Base-by-base conservation (phyloP, 2,888 invertebrate species). In the Biston betularia region DNA sequence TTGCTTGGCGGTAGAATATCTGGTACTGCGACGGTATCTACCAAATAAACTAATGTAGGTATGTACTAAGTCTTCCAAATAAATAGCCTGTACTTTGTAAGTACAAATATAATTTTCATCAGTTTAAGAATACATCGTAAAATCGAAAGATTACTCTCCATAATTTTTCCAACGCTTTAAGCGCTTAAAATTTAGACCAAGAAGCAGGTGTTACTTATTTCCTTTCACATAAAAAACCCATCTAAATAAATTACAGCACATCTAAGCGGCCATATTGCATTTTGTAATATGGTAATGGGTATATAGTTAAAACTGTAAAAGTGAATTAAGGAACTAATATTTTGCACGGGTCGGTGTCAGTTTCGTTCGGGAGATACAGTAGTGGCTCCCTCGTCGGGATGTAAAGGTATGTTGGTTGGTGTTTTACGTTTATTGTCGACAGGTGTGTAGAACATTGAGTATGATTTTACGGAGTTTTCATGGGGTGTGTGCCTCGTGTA, bases 401-500 rank as follows among this genome's bases (percentile, higher is more conserved):
- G 7, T 14, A 11, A 2, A 24, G 42, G 4, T 44, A 42, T 10
- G 12, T 24, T 42, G 15, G 15, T 42, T 12, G 40, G 24, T 33
- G 10, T 0, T 54, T 54, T 10, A 54, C 42, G 35, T 67, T 65
- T 70, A 70, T 42, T 63, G 14, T 63, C 40, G 57, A 8, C 73
- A 71, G 70, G 69, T 71, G 66, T 48, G 35, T 38, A 14, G 8
- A 34, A 38, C 61, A 56, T 56, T 65, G 42, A 44, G 60, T 63
- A 53, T 62, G 65, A 59, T 57, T 71, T 73, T 73, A 73, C 59
- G 64, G 53, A 46, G 34, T 53, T 67, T 69, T 71, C 68, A 72
- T 63, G 60, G 50, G 7, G 42, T 12, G 34, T 15, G 10, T 57
- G 54, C 46, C 44, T n/a, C 49, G 44, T 50, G 59, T 64, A 68